Evolutionary conservation across 2,888 invertebrate species (phyloP).

Genomic region (Drosophila affinis): DNA sequence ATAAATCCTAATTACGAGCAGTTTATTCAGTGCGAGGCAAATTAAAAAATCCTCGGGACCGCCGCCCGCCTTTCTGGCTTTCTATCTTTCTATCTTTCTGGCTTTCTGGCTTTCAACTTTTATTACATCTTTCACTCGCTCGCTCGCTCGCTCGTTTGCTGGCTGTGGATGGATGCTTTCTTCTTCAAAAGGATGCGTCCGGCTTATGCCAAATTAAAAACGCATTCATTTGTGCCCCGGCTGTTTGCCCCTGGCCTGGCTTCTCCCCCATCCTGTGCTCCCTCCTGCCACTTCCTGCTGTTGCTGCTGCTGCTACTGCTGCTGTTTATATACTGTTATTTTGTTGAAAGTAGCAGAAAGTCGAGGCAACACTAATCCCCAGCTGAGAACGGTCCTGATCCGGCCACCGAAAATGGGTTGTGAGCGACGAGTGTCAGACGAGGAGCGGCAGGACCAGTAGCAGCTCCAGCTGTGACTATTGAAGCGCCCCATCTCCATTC

Average conservation of each 20-base stretch:
- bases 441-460: not conserved
- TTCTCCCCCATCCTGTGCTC: not conserved
- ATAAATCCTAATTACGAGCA: slow-evolving; percentile 80
- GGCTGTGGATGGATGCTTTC: not conserved
- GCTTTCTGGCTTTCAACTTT: slow-evolving; percentile 48
- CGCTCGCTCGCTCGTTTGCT: not conserved
- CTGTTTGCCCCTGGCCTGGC: slow-evolving; percentile 1
- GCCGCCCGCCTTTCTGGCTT: slow-evolving; percentile 36
- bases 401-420: slow-evolving; percentile 41
- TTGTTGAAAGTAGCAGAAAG: slow-evolving; percentile 24
- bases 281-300: not conserved
- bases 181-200: slow-evolving; percentile 56
- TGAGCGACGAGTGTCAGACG: slow-evolving; percentile 13
- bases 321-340: slow-evolving; percentile 38
- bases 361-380: slow-evolving; percentile 61
- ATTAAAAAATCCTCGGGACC: slow-evolving; percentile 59
- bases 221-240: slow-evolving; percentile 70
- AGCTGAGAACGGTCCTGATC: slow-evolving; percentile 51
- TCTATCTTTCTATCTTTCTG: slow-evolving; percentile 39
- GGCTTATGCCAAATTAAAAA: slow-evolving; percentile 76
- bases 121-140: slow-evolving; percentile 47
- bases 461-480: slow-evolving; percentile 14
- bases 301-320: not conserved
- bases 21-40: slow-evolving; percentile 68
- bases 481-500: slow-evolving; percentile 15